Evolutionary conservation across 2,888 invertebrate genomes (phyloP), one percentile per base, ranked within the genome.

Genomic region (Helleia helle): DNA sequence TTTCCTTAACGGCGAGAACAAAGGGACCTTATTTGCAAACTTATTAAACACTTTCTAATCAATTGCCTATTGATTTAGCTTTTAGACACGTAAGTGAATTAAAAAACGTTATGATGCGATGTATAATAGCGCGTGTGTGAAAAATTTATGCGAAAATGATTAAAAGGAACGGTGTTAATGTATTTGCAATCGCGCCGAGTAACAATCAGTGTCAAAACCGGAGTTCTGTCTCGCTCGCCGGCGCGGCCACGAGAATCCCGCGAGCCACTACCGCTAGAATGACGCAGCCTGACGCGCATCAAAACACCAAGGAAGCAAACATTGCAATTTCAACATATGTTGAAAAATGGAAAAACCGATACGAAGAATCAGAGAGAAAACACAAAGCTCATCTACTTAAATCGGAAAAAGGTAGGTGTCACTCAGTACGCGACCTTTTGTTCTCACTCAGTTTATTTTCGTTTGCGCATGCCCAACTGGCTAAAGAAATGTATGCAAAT

Each of bases 311-410:
- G 59, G 81, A 81, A 61, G 65, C 79, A 41, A 83, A 77, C 65
- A 77, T 83, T 44, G 81, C 83, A 54, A 71, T 83, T 57, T 80
- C 84, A 36, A 80, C 75, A 46, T 83, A 81, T 64, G 83, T 83
- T 38, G 86, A 87, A 62, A 86, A 86, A 62, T 92, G 91, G 91
- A 91, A 89, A 75, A 80, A 71, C 49, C 89, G 89, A 75, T 91
- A 87, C 65, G 91, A 92, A 57, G 92, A 92, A 30, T 86, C 89
- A 4, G 92, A 92, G 65, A 86, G 88, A 57, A 89, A 87, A 65
- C 85, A 91, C 67, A 91, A 91, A 69, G 66, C 86, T 36, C 71
- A 91, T 54, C 83, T 91, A 38, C 86, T 89, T 49, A 89, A 90
- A 69, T 87, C 88, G 46, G 92, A 92, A 81, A 89, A 90, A 86